A percentile compares a stretch with the other conserved stretches of the same genome.
Conservation (phyloP, 2,888 invertebrate genomes). For the Trachelus iudaicus region DNA sequence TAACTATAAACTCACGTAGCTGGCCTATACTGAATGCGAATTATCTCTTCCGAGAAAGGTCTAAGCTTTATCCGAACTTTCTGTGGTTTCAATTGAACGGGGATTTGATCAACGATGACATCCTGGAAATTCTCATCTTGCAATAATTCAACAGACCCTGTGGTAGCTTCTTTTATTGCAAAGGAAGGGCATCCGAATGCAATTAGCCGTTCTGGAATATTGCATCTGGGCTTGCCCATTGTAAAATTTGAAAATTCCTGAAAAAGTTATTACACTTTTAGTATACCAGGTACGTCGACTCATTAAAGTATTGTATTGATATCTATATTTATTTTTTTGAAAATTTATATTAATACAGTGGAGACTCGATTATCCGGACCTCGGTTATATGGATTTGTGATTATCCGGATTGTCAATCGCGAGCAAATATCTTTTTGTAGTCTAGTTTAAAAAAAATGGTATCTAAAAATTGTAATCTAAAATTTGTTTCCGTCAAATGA, state of each 20-base stretch:
- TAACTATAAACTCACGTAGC: conserved; percentile 65
- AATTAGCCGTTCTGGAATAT: conserved; percentile 34
- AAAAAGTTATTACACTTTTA: neutral
- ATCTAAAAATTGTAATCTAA: too few species aligned
- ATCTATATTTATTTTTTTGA: too few species aligned
- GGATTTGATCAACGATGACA: conserved; percentile 64
- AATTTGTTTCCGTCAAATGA: too few species aligned
- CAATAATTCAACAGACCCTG: conserved; percentile 23
- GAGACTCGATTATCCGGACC: too few species aligned
- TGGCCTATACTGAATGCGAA: conserved; percentile 77
- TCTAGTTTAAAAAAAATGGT: too few species aligned
- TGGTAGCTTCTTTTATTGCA: conserved; percentile 32
- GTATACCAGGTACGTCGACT: too few species aligned
- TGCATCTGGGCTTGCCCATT: conserved; percentile 45
- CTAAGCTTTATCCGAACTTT: conserved; percentile 71
- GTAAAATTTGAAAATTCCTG: conserved; percentile 43
- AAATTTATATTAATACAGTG: too few species aligned
- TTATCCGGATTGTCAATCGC: too few species aligned
- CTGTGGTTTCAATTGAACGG: conserved; percentile 77
- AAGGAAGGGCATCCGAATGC: conserved; percentile 40
- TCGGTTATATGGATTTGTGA: too few species aligned
- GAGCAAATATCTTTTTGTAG: too few species aligned
- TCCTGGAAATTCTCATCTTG: conserved; percentile 68
- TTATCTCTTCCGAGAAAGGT: conserved; percentile 71
- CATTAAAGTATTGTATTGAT: too few species aligned